A percentile compares a stretch with the other conserved stretches of the same genome.
Evolutionary conservation across 2,888 invertebrate genomes (phyloP).

Genomic region (Drosophila anceps): DNA sequence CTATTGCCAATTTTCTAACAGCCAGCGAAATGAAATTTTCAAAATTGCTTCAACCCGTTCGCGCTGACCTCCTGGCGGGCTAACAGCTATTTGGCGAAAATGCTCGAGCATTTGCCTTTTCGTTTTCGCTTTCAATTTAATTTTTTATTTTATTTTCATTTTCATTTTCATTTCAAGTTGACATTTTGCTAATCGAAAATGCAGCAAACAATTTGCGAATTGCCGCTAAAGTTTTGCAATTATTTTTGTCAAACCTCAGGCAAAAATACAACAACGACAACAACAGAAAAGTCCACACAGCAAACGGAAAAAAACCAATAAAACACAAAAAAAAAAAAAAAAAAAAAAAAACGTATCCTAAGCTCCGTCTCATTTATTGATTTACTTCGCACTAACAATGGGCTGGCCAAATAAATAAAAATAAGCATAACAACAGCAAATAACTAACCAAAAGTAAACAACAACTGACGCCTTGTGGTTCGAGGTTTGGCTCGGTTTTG

Average conservation of each 20-base stretch:
- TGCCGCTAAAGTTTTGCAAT: constrained; percentile 74
- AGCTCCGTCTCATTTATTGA: constrained; percentile 75
- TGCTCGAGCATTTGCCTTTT: constrained; percentile 36
- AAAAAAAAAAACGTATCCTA: constrained; percentile 46
- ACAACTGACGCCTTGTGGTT: constrained; percentile 75
- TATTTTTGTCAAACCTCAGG: constrained; percentile 58
- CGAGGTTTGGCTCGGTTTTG: constrained; percentile 44
- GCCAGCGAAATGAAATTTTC: constrained; percentile 75
- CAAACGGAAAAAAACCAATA: constrained; percentile 11
- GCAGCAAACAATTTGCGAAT: constrained; percentile 77
- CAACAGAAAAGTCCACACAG: constrained; percentile 7
- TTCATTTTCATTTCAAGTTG: constrained; percentile 61
- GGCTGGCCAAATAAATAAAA: constrained; percentile 68
- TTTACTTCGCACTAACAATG: constrained; percentile 73
- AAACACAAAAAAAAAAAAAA: constrained; percentile 30
- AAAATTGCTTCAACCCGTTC: constrained; percentile 55
- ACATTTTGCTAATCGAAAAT: constrained; percentile 81
- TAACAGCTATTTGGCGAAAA: constrained; percentile 57
- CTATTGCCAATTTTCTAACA: constrained; percentile 69
- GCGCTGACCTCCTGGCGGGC: constrained; percentile 35
- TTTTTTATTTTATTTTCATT: constrained; percentile 46
- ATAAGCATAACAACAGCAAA: constrained; percentile 69
- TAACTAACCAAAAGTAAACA: constrained; percentile 75
- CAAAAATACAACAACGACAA: constrained; percentile 22
- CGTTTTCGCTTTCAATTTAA: not conserved